A percentile compares a stretch with the other conserved stretches of the same genome.
phyloP scores from a whole-genome alignment of 2,113 vertebrate genomes.

The Nesospiza acunhae region DNA sequence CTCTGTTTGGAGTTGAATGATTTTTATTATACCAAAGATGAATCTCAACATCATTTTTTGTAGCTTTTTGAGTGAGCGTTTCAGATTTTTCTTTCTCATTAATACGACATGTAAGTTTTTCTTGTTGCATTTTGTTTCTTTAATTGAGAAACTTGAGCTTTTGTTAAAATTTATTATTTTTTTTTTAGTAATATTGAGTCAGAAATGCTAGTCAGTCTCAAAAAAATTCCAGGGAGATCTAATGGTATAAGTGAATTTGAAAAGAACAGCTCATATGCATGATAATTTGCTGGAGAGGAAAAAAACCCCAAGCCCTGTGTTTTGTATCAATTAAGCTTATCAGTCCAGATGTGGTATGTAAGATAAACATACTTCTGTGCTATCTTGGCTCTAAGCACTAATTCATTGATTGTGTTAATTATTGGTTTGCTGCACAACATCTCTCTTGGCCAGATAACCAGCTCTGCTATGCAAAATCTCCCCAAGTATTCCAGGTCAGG shows the following conservation, averaged over 20 bases:
- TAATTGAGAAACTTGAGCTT: not conserved
- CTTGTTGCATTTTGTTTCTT: not conserved
- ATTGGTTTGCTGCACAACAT: not conserved
- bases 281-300: not conserved
- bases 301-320: not conserved
- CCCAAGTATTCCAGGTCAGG: not conserved
- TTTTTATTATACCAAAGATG: not conserved
- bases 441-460: not conserved
- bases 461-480: not conserved
- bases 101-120: not conserved
- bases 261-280: not conserved
- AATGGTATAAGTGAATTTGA: not conserved
- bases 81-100: not conserved
- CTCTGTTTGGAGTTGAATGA: not conserved
- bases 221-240: not conserved
- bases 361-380: slow-evolving; percentile 28
- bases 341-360: slow-evolving; percentile 30
- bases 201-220: not conserved
- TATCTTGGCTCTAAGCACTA: slow-evolving; percentile 22
- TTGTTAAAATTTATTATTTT: not conserved
- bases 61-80: not conserved
- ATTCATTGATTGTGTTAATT: slow-evolving; percentile 22
- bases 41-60: not conserved
- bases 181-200: not conserved
- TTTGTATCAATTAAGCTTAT: slow-evolving; percentile 49